phyloP scores from a whole-genome alignment of 2,113 vertebrate genomes.

The Dromaius novaehollandiae region DNA sequence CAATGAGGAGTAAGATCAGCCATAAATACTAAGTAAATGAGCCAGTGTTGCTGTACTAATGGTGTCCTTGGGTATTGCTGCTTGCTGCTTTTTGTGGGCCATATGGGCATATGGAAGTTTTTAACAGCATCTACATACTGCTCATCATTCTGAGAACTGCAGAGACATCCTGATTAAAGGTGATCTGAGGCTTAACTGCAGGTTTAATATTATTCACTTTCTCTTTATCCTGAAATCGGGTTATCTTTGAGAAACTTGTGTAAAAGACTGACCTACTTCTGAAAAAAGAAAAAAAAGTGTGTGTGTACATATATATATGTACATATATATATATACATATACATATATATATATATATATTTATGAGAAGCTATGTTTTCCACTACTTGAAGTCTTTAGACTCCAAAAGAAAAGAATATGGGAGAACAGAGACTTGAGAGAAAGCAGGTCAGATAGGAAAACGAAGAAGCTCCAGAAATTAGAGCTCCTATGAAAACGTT shows the following conservation, averaged over 20 bases:
- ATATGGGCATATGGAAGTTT: not conserved
- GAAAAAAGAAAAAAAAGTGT: not conserved
- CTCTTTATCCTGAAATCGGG: not conserved
- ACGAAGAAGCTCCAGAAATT: not conserved
- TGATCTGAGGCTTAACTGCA: not conserved
- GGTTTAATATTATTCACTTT: not conserved
- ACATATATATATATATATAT: too few species aligned
- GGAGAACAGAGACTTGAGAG: not conserved
- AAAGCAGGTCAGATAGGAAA: not conserved
- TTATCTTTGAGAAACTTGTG: not conserved
- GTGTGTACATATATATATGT: too few species aligned
- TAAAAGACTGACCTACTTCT: not conserved
- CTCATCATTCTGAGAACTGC: not conserved
- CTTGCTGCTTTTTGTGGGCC: not conserved
- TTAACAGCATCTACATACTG: not conserved
- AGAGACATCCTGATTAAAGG: not conserved
- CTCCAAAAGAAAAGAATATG: accelerated
- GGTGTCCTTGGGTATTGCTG: not conserved
- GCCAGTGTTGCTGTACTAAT: not conserved
- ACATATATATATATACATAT: too few species aligned
- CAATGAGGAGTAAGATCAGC: not conserved
- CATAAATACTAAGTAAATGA: not conserved
- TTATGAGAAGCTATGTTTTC: not conserved
- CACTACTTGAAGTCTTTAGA: not conserved
- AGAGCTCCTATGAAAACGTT: not conserved